These are phyloP conservation scores for Oscheius myriophilus DNA, from an alignment of 2,888 invertebrate species.

Conservation along the genomic window DNA sequence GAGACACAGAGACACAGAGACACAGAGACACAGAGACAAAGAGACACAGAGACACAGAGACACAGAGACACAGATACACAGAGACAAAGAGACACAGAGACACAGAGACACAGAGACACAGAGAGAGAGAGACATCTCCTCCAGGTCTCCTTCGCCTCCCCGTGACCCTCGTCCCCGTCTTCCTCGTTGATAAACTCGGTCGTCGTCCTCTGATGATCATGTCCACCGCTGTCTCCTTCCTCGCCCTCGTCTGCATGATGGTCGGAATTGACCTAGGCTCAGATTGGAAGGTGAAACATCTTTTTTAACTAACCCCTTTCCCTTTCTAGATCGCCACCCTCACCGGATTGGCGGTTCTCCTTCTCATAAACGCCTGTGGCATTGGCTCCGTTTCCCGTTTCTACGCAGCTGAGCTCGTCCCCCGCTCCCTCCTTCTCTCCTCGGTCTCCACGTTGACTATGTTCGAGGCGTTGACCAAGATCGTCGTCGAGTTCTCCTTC, in stretches of 20 bases:
- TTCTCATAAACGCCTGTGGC: constrained; percentile 46
- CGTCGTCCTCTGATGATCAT: constrained; percentile 45
- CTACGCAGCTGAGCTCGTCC: constrained; percentile 50
- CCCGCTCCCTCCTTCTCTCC: constrained; percentile 39
- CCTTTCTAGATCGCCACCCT: constrained; percentile 36
- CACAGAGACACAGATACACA: too few relatives aligned
- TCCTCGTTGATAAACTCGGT: constrained; percentile 48
- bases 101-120: too few relatives aligned
- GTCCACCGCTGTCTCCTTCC: constrained; percentile 34
- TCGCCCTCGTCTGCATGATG: constrained; percentile 36
- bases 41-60: too few relatives aligned
- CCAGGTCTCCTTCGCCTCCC: constrained; percentile 45
- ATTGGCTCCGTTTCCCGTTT: constrained; percentile 49
- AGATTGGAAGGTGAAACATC: constrained; percentile 35
- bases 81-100: too few relatives aligned
- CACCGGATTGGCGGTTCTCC: constrained; percentile 34
- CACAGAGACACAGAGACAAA: too few relatives aligned
- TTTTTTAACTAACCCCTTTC: neutral
- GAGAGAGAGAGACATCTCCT: neutral
- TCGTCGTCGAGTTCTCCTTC: constrained; percentile 42
- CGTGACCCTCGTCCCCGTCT: constrained; percentile 49
- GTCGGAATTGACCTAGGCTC: constrained; percentile 36
- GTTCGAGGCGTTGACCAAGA: constrained; percentile 43
- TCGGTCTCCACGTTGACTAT: constrained; percentile 40
- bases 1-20: too few relatives aligned